These are phyloP conservation scores for Nysson spinosus DNA, from an alignment of 2,888 invertebrate genomes.

Conservation along the genomic window DNA sequence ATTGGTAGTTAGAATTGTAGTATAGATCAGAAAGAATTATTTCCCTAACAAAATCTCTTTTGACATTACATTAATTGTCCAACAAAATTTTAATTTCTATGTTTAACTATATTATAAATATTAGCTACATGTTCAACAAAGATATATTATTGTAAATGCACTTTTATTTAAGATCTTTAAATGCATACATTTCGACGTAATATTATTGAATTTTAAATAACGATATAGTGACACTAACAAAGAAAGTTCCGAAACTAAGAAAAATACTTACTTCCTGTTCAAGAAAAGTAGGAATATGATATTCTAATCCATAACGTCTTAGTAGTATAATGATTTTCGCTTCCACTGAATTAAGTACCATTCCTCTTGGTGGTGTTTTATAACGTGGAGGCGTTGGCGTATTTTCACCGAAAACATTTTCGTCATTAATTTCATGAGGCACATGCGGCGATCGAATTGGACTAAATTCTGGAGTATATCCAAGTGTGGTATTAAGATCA, in stretches of 20 bases:
- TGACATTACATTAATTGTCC: too few species aligned
- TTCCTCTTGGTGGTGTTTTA: conserved; percentile 67
- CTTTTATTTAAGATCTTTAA: too few species aligned
- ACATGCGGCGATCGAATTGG: conserved; percentile 66
- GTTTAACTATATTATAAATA: neutral
- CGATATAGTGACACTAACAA: too few species aligned
- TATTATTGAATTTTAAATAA: too few species aligned
- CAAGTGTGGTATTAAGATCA: conserved; percentile 56
- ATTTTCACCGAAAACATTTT: conserved; percentile 66
- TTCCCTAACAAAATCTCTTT: too few species aligned
- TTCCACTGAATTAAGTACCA: conserved; percentile 62
- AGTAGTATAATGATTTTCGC: conserved; percentile 64
- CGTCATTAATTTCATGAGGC: conserved; percentile 62
- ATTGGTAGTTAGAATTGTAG: too few species aligned
- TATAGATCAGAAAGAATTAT: too few species aligned
- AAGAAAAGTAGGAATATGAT: conserved; percentile 66
- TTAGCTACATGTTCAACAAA: too few species aligned
- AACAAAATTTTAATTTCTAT: too few species aligned
- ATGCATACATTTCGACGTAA: too few species aligned
- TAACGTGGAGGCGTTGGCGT: conserved; percentile 70
- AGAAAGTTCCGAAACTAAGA: too few species aligned
- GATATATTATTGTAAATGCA: too few species aligned
- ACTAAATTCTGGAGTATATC: conserved; percentile 66
- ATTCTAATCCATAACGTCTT: conserved; percentile 62
- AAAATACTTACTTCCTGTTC: conserved; percentile 69